Conservation (phyloP, 2,888 invertebrate species). For the Ecdyonurus torrentis region DNA sequence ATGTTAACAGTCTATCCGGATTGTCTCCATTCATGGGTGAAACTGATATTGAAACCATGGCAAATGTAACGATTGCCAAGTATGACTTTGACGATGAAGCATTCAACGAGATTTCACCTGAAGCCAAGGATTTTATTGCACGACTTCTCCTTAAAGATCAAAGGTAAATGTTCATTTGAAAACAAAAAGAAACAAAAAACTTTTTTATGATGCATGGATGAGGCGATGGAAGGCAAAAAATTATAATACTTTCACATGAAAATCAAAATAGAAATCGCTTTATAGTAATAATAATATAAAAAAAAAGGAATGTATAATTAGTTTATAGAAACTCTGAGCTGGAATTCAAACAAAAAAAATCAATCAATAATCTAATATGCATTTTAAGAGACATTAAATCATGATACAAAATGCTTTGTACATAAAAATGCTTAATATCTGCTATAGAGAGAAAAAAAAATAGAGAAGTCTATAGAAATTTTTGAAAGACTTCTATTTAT, state of each 20-base stretch:
- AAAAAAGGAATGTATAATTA: not conserved
- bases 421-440: too few species aligned
- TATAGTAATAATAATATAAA: not conserved
- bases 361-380: not conserved
- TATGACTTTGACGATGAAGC: conserved; percentile 97
- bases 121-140: conserved; percentile 90
- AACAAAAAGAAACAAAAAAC: not conserved
- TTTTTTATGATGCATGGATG: not conserved
- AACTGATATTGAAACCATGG: conserved; percentile 93
- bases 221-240: not conserved
- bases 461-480: not conserved
- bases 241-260: not conserved
- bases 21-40: conserved; percentile 98
- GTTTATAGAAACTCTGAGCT: not conserved
- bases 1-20: conserved; percentile 59
- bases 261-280: not conserved
- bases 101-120: conserved; percentile 84
- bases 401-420: too few species aligned
- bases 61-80: conserved; percentile 93
- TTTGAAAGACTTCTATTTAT: not conserved
- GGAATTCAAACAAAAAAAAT: not conserved
- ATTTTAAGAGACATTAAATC: not conserved
- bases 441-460: not conserved
- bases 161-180: conserved; percentile 46
- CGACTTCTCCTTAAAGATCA: conserved; percentile 83